Conservation (phyloP, 2,888 invertebrate genomes). For the Carcina quercana region DNA sequence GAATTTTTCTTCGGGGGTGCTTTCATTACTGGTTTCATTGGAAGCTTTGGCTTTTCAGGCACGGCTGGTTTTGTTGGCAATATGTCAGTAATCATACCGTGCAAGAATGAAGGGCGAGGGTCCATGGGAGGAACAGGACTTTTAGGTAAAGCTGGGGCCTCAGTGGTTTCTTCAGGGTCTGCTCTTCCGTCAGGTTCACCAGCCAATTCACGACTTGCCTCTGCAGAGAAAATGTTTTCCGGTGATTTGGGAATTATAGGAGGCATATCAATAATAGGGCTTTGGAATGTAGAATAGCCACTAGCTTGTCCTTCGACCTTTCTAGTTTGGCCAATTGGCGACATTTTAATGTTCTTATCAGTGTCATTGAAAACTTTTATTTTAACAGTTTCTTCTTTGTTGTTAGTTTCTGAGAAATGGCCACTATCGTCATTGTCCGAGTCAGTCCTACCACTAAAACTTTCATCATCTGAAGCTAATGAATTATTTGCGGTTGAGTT, state of each 20-base stretch:
- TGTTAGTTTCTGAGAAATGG: constrained; percentile 62
- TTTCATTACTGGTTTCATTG: constrained; percentile 74
- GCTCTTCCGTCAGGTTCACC: constrained; percentile 92
- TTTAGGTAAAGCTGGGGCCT: constrained; percentile 81
- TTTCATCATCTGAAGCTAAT: constrained; percentile 66
- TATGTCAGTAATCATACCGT: constrained; percentile 74
- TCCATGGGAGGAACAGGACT: constrained; percentile 78
- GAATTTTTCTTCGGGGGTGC: constrained; percentile 54
- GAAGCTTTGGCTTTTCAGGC: constrained; percentile 81
- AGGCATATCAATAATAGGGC: constrained; percentile 65
- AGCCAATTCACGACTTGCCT: constrained; percentile 83
- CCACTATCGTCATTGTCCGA: constrained; percentile 76
- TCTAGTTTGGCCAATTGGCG: constrained; percentile 56
- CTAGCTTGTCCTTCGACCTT: constrained; percentile 62
- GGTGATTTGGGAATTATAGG: constrained; percentile 57
- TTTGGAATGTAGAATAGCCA: constrained; percentile 66
- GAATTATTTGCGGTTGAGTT: constrained; percentile 73
- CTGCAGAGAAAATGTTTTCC: constrained; percentile 63
- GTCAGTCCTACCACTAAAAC: constrained; percentile 69
- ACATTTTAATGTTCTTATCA: constrained; percentile 60
- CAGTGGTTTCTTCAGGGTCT: constrained; percentile 82
- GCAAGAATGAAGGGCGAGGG: constrained; percentile 81
- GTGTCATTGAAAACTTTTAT: constrained; percentile 65
- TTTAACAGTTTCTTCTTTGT: constrained; percentile 67
- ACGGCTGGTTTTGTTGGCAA: constrained; percentile 75